A percentile compares a stretch with the other conserved stretches of the same genome.
These are phyloP conservation scores for Charaxes varanes DNA, from an alignment of 1,140 invertebrate species.

Conservation along the genomic window DNA sequence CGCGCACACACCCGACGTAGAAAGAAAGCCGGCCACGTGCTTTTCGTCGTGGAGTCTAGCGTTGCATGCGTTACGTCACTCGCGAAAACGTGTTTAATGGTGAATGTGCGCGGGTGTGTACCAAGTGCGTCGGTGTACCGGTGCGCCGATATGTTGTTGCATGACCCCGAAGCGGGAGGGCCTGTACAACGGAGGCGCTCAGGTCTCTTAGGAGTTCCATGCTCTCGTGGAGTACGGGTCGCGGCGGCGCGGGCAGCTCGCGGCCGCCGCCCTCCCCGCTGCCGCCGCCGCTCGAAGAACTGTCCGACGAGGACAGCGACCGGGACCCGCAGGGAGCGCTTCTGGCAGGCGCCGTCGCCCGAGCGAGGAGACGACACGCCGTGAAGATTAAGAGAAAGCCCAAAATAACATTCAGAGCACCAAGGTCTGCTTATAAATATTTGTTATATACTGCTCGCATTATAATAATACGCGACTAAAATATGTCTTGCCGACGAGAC, in stretches of 20 bases:
- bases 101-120: constrained; percentile 36
- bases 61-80: constrained; percentile 15
- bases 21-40: constrained; percentile 35
- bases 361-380: constrained; percentile 61
- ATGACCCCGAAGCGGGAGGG: constrained; percentile 44
- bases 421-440: constrained; percentile 51
- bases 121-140: constrained; percentile 29
- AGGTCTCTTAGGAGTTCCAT: constrained; percentile 64
- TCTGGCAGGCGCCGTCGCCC: constrained; percentile 56
- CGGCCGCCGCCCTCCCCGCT: constrained; percentile 24
- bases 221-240: constrained; percentile 53
- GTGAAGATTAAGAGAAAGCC: constrained; percentile 57
- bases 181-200: constrained; percentile 68
- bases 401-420: constrained; percentile 52
- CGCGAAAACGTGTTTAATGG: constrained; percentile 28
- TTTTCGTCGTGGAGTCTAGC: constrained; percentile 10
- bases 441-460: too few relatives aligned
- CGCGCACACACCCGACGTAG: constrained; percentile 31
- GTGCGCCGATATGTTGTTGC: constrained; percentile 64
- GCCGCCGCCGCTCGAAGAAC: constrained; percentile 12
- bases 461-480: too few relatives aligned
- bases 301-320: constrained; percentile 38
- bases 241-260: constrained; percentile 34
- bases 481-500: too few relatives aligned
- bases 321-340: constrained; percentile 41